A percentile compares a stretch with the other conserved stretches of the same genome.
Conservation (phyloP, 2,797 vertebrate species). For the Lycodopsis pacificus region DNA sequence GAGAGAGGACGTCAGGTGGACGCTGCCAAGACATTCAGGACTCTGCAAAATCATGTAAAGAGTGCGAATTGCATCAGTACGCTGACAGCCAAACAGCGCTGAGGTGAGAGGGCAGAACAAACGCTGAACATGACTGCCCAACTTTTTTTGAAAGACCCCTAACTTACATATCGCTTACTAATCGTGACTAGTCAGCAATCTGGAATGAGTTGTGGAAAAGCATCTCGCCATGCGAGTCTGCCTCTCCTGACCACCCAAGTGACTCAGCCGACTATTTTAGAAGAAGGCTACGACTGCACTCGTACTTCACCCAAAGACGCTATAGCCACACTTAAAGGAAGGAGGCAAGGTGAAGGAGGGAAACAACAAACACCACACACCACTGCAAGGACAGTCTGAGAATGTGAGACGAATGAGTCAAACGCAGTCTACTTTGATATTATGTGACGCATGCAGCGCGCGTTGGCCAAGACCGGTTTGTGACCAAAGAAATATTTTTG, state of each 20-base stretch:
- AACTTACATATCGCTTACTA: constrained; percentile 9
- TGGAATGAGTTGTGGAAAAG: constrained; percentile 70
- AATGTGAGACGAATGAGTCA: constrained; percentile 50
- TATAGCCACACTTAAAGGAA: constrained; percentile 51
- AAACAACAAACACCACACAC: constrained; percentile 68
- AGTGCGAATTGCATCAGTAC: constrained; percentile 36
- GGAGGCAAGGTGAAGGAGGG: constrained; percentile 58
- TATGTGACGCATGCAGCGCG: not conserved
- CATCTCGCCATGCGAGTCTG: constrained; percentile 52
- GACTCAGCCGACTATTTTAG: constrained; percentile 77
- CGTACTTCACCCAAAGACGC: constrained; percentile 47
- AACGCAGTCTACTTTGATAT: constrained; percentile 28
- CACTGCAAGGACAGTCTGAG: constrained; percentile 41
- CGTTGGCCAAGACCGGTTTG: not conserved
- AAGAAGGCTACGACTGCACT: constrained; percentile 43
- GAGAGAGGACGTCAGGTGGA: constrained; percentile 57
- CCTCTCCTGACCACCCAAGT: constrained; percentile 68
- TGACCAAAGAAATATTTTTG: not conserved
- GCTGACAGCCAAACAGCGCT: constrained; percentile 17
- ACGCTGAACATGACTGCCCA: constrained; percentile 26
- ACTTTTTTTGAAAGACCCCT: constrained; percentile 17
- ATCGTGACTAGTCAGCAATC: constrained; percentile 54
- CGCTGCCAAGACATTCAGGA: constrained; percentile 55
- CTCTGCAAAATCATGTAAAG: constrained; percentile 29
- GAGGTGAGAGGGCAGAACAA: constrained; percentile 50